Evolutionary conservation across 2,888 invertebrate genomes (phyloP).

Genomic region (Apamea sordens): DNA sequence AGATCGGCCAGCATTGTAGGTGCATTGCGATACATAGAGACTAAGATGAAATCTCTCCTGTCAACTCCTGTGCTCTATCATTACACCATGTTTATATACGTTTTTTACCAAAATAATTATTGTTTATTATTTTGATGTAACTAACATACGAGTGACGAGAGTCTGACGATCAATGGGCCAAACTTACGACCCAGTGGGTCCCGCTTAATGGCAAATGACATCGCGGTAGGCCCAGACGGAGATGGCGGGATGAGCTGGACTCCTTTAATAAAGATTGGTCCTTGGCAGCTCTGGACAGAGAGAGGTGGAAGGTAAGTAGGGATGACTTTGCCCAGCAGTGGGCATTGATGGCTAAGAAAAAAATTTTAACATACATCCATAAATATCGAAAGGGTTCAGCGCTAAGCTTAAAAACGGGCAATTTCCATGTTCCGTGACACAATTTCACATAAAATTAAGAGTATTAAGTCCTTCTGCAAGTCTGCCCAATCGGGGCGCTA

Average conservation of each 20-base stretch:
- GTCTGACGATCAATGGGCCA: too few relatives aligned
- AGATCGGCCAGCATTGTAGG: neutral
- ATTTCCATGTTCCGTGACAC: slow-evolving; percentile 27
- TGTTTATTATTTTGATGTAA: too few relatives aligned
- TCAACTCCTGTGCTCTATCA: neutral
- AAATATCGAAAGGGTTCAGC: neutral
- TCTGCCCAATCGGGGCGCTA: slow-evolving; percentile 41
- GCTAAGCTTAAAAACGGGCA: slow-evolving; percentile 37
- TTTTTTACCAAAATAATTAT: neutral
- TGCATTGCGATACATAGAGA: neutral
- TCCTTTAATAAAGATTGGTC: too few relatives aligned
- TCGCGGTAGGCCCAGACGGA: too few relatives aligned
- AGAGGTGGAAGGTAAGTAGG: too few relatives aligned
- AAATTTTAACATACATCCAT: neutral
- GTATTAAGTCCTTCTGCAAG: slow-evolving; percentile 55
- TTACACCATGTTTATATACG: neutral
- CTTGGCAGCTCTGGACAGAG: too few relatives aligned
- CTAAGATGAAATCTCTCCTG: neutral
- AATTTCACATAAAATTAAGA: slow-evolving; percentile 48
- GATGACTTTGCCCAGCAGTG: too few relatives aligned
- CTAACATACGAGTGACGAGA: neutral
- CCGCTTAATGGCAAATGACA: too few relatives aligned
- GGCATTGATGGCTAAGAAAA: too few relatives aligned
- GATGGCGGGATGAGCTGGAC: too few relatives aligned
- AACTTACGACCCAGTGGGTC: too few relatives aligned